These are phyloP conservation scores for Acanthurus tractus DNA, from an alignment of 2,797 vertebrate species.

Conservation along the genomic window DNA sequence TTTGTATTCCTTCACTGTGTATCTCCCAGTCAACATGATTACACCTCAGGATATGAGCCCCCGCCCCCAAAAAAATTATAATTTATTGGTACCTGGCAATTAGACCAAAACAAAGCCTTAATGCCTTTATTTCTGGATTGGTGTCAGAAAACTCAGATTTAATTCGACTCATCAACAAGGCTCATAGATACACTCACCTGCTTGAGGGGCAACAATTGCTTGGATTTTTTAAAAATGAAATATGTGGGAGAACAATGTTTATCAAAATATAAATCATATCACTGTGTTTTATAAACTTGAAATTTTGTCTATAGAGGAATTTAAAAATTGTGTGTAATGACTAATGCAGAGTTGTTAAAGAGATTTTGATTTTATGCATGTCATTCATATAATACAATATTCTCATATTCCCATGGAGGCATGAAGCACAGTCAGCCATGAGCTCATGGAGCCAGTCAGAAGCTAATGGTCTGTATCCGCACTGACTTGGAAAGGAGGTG, in stretches of 20 bases:
- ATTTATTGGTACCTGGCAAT: constrained; percentile 62
- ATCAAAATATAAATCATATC: too few relatives aligned
- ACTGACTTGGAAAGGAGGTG: constrained; percentile 20
- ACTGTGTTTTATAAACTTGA: too few relatives aligned
- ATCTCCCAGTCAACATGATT: constrained; percentile 34
- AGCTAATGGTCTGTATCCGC: constrained; percentile 48
- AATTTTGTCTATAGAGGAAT: too few relatives aligned
- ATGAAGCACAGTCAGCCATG: constrained; percentile 21
- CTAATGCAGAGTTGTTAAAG: constrained; percentile 17
- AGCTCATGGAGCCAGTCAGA: constrained; percentile 5
- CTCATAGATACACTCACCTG: not conserved
- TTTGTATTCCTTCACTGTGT: constrained; percentile 26
- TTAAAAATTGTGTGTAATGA: too few relatives aligned
- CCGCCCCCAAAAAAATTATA: too few relatives aligned
- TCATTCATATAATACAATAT: constrained; percentile 3
- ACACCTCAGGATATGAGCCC: constrained; percentile 36
- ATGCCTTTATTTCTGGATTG: constrained; percentile 36
- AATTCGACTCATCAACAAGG: constrained; percentile 36
- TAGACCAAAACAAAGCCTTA: constrained; percentile 25
- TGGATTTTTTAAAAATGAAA: too few relatives aligned
- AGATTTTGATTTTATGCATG: not conserved
- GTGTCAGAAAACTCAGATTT: constrained; percentile 49
- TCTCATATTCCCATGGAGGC: constrained; percentile 18
- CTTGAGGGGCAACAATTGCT: constrained; percentile 14
- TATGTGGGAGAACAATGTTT: too few relatives aligned